Conservation (phyloP, 2,113 vertebrate species). For the Sterrhoptilus dennistouni region DNA sequence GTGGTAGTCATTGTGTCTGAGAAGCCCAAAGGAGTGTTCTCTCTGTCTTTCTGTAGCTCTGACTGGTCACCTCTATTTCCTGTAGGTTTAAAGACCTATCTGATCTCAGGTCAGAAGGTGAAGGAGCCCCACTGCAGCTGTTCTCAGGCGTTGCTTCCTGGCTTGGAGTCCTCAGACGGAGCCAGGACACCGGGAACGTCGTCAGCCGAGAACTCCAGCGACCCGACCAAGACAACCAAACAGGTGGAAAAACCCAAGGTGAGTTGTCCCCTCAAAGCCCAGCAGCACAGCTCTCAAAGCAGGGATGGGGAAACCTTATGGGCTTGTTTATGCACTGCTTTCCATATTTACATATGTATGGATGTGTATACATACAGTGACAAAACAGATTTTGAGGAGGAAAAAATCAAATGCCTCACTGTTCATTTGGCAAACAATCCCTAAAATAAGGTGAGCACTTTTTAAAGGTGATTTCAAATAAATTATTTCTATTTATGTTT, state of each 20-base stretch:
- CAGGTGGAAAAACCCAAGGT: constrained; percentile 77
- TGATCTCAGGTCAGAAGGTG: constrained; percentile 90
- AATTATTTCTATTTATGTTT: background rate
- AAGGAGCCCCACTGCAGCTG: constrained; percentile 84
- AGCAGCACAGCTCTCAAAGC: background rate
- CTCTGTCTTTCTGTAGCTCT: constrained; percentile 17
- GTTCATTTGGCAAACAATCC: background rate
- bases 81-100: constrained; percentile 91
- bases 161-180: constrained; percentile 73
- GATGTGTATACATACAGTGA: fast-evolving
- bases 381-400: background rate
- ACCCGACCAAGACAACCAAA: constrained; percentile 66
- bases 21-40: background rate
- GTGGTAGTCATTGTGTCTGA: background rate
- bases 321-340: background rate
- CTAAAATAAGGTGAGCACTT: background rate
- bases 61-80: constrained; percentile 26
- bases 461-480: background rate
- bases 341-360: background rate
- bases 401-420: background rate
- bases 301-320: background rate
- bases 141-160: constrained; percentile 74
- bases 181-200: constrained; percentile 58
- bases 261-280: background rate
- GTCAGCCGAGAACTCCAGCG: constrained; percentile 62